Percentiles rank a stretch among this genome's conserved stretches.
These are phyloP conservation scores for Corythaeola cristata DNA, from an alignment of 2,113 vertebrate species.

Conservation along the genomic window DNA sequence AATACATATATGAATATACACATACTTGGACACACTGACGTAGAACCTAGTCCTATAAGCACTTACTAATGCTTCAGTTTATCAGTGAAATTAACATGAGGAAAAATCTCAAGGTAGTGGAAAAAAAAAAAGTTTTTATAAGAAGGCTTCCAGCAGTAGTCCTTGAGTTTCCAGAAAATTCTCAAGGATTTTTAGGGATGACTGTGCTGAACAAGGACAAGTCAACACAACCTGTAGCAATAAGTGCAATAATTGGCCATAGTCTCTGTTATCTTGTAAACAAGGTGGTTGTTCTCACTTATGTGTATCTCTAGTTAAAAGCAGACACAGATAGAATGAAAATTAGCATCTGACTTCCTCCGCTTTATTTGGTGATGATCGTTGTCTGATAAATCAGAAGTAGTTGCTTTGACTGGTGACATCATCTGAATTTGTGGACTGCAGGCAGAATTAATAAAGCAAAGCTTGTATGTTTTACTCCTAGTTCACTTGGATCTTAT, in stretches of 20 bases:
- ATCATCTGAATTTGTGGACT: not conserved
- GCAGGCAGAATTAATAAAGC: not conserved
- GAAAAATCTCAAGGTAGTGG: not conserved
- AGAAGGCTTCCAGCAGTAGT: not conserved
- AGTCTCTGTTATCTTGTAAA: not conserved
- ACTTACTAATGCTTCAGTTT: not conserved
- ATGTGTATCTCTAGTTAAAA: not conserved
- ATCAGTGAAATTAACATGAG: not conserved
- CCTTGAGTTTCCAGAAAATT: not conserved
- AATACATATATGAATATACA: not conserved
- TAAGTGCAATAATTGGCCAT: not conserved
- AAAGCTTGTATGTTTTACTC: not conserved
- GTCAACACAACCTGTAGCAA: not conserved
- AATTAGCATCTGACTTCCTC: not conserved
- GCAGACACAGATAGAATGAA: not conserved
- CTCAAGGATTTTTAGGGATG: not conserved
- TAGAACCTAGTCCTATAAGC: not conserved
- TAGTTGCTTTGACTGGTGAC: not conserved
- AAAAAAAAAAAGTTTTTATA: rapidly evolving
- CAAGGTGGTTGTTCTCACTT: not conserved
- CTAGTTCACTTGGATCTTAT: not conserved
- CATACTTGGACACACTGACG: not conserved
- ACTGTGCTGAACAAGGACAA: not conserved
- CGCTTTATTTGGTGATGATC: not conserved
- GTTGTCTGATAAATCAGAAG: not conserved